A percentile compares a stretch with the other conserved stretches of the same genome.
phyloP scores from a whole-genome alignment of 1,140 invertebrate genomes.

The Drosophila miranda region DNA sequence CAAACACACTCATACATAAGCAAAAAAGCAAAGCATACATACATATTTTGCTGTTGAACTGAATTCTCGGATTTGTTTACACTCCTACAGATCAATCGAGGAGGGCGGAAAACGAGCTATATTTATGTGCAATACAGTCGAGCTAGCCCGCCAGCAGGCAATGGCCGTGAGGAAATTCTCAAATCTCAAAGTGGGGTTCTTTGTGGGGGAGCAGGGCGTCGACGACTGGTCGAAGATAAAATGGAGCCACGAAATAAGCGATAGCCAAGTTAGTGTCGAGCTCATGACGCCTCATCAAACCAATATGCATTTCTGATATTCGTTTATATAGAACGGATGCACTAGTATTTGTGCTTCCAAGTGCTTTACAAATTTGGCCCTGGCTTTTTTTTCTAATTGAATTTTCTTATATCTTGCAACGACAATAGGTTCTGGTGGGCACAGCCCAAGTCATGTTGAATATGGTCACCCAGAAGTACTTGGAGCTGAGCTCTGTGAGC shows the following conservation, averaged over 20 bases:
- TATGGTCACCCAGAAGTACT: constrained; percentile 86
- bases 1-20: neutral
- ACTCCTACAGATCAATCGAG: constrained; percentile 83
- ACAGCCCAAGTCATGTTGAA: constrained; percentile 92
- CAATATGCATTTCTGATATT: neutral
- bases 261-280: constrained; percentile 84
- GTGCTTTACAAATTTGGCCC: too few relatives aligned
- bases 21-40: too few relatives aligned
- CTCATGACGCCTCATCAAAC: neutral
- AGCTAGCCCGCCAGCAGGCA: constrained; percentile 91
- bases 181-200: constrained; percentile 83
- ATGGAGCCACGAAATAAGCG: constrained; percentile 87
- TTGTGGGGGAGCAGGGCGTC: constrained; percentile 85
- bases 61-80: constrained; percentile 28
- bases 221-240: constrained; percentile 87
- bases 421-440: constrained; percentile 90
- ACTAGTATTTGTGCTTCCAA: too few relatives aligned
- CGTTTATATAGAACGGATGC: too few relatives aligned
- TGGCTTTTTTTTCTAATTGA: neutral
- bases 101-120: constrained; percentile 88
- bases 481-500: constrained; percentile 87
- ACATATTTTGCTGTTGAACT: neutral
- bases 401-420: neutral
- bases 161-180: constrained; percentile 86
- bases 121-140: constrained; percentile 91